Percentiles rank a stretch among this genome's conserved stretches.
Conservation (phyloP, 92 coral and sea anemone species). For the Ricordea florida region DNA sequence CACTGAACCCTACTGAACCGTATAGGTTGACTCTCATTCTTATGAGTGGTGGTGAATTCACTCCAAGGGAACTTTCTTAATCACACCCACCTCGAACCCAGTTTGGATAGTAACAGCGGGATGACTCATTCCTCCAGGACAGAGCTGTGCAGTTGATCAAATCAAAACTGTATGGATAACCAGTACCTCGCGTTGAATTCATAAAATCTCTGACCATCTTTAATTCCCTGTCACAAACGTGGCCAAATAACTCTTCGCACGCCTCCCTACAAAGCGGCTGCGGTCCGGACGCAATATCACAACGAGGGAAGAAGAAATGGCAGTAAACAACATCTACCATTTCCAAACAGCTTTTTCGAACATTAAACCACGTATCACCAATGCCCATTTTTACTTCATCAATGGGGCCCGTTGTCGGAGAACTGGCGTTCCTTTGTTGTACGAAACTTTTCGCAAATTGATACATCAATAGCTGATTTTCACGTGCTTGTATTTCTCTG, state of each 20-base stretch:
- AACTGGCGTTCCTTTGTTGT: no score
- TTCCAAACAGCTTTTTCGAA: slow-evolving; percentile 10
- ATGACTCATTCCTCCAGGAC: slow-evolving; percentile 15
- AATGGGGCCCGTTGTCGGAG: no score
- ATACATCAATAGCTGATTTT: background rate
- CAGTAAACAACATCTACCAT: slow-evolving; percentile 21
- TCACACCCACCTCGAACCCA: slow-evolving; percentile 21
- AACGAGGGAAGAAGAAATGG: slow-evolving; percentile 19
- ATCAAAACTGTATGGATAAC: background rate
- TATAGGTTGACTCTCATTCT: no score
- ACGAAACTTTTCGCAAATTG: background rate
- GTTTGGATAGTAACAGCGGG: slow-evolving; percentile 11
- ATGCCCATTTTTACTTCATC: no score
- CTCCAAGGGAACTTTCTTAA: no score
- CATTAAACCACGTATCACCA: no score
- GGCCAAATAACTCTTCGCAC: background rate
- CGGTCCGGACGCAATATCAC: slow-evolving; percentile 1
- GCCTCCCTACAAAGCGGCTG: slow-evolving; percentile 11
- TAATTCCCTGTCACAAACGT: background rate
- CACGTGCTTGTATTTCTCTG: background rate
- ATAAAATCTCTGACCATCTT: background rate
- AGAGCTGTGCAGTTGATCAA: slow-evolving; percentile 7
- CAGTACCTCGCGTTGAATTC: background rate
- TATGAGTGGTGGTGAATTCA: no score
- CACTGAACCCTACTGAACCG: no score